Base-by-base conservation (phyloP, 2,888 invertebrate species). In the Incurvaria masculella region DNA sequence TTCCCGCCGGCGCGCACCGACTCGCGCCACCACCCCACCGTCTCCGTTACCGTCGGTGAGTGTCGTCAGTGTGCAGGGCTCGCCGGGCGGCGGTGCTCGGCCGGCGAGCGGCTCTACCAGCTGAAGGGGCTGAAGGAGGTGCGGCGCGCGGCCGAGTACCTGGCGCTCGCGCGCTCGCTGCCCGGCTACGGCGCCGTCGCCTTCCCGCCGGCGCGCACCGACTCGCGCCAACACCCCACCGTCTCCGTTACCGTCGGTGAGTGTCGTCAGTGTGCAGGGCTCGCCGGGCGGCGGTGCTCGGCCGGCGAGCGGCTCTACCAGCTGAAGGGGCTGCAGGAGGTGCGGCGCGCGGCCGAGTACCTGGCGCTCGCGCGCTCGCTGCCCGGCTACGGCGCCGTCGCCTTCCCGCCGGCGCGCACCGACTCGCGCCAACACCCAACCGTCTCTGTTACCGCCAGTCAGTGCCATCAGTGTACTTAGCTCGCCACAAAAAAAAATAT, bases 1-100 rank as follows among this genome's bases (percentile, higher is more conserved):
- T 97, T 98, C 78, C 99, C 99, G 21, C 94, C 96, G 68, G 95
- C 97, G 67, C 81, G 89, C 26, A 94, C 95, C 72, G 95, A 96
- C 80, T 58, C 62, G 49, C 45, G 62, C 33, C 56, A 63, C 53
- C 57, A 65, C 45, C 66, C 76, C 89, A 94, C 80, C 80, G 88
- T 55, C 87, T 93, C 79, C 86, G 89, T 81, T 44, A 83, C 87
- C 16, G 81, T 93, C 40, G 88, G 89, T 65, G 64, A 80, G 64
- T 56, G 11, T 19, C 39, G 19, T 2, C 5, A 23, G 10, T 23
- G 5, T n/a, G n/a, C n/a, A n/a, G n/a, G n/a, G n/a, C n/a, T n/a
- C n/a, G 86, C 92, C 96, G 1, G 90, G 94, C 59, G 95, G 96
- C 50, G 91, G 64, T 90, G 97, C 59, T 85, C 85, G 52, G 91